These are phyloP conservation scores for Hololepta plana DNA, from an alignment of 2,888 invertebrate genomes.

Conservation along the genomic window DNA sequence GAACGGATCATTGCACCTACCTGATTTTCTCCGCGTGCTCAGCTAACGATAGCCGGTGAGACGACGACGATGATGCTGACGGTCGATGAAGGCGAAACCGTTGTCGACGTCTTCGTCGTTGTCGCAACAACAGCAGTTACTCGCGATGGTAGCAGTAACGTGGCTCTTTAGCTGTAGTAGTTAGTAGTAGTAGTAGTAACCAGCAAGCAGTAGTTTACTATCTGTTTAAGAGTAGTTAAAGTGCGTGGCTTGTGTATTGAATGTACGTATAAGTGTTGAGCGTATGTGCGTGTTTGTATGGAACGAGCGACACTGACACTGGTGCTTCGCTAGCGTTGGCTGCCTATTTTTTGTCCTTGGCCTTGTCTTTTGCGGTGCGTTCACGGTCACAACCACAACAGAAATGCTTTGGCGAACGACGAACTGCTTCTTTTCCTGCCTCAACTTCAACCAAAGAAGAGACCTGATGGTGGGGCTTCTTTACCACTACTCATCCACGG, in stretches of 20 bases:
- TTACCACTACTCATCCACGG: slow-evolving; percentile 20
- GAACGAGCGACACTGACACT: slow-evolving; percentile 26
- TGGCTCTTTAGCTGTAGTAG: too few relatives aligned
- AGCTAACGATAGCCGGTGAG: too few relatives aligned
- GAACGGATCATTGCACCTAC: slow-evolving; percentile 13
- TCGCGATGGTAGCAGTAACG: too few relatives aligned
- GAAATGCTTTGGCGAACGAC: slow-evolving; percentile 27
- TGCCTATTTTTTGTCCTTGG: too few relatives aligned
- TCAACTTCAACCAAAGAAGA: slow-evolving; percentile 13
- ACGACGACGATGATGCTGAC: slow-evolving; percentile 4
- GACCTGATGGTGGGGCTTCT: slow-evolving; percentile 20
- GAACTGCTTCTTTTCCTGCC: slow-evolving; percentile 28
- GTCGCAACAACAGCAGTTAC: slow-evolving; percentile 1
- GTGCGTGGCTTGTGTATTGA: too few relatives aligned
- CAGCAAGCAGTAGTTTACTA: too few relatives aligned
- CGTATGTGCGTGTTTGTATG: slow-evolving; percentile 3
- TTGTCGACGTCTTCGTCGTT: slow-evolving; percentile 1
- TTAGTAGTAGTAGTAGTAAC: too few relatives aligned
- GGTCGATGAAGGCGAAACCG: slow-evolving; percentile 3
- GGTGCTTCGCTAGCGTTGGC: too few relatives aligned
- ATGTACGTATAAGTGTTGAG: too few relatives aligned
- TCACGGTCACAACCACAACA: slow-evolving; percentile 28
- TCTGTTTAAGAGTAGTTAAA: too few relatives aligned
- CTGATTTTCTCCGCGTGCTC: slow-evolving; percentile 7
- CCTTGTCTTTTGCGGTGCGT: slow-evolving; percentile 23